A percentile compares a stretch with the other conserved stretches of the same genome.
Conservation (phyloP, 1,140 invertebrate genomes). For the Drosophila bipectinata region DNA sequence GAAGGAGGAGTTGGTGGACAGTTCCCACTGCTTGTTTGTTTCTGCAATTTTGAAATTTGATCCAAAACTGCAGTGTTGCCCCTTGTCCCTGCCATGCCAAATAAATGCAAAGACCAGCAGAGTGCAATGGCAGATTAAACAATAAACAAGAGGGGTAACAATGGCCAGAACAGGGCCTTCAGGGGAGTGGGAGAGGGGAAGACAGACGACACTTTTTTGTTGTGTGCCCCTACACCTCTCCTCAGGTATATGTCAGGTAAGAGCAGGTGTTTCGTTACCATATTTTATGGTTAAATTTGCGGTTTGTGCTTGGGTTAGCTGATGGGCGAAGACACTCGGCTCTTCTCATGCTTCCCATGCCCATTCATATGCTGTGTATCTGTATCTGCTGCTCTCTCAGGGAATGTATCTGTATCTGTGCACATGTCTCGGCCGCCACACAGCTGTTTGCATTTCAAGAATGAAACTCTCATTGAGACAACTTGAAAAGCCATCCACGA, state of each 20-base stretch:
- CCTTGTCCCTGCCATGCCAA: slow-evolving; percentile 18
- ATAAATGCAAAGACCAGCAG: slow-evolving; percentile 46
- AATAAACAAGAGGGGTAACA: slow-evolving; percentile 58
- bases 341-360: slow-evolving; percentile 41
- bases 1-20: neutral
- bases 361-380: slow-evolving; percentile 67
- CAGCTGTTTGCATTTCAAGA: slow-evolving; percentile 79
- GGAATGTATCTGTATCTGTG: slow-evolving; percentile 29
- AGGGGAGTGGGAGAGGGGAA: neutral
- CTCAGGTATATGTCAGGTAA: slow-evolving; percentile 48
- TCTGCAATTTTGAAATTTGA: slow-evolving; percentile 61
- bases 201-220: slow-evolving; percentile 48
- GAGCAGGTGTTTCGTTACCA: slow-evolving; percentile 76
- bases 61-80: slow-evolving; percentile 39
- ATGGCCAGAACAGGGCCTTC: slow-evolving; percentile 6
- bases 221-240: neutral
- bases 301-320: slow-evolving; percentile 31
- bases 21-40: slow-evolving; percentile 28
- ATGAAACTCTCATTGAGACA: slow-evolving; percentile 70
- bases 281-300: slow-evolving; percentile 74
- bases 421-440: slow-evolving; percentile 50
- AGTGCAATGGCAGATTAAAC: slow-evolving; percentile 72
- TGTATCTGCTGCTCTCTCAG: neutral
- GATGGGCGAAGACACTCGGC: slow-evolving; percentile 26
- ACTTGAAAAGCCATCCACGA: slow-evolving; percentile 34